phyloP scores from a whole-genome alignment of 2,888 invertebrate genomes.

The Cataglyphis albicans region DNA sequence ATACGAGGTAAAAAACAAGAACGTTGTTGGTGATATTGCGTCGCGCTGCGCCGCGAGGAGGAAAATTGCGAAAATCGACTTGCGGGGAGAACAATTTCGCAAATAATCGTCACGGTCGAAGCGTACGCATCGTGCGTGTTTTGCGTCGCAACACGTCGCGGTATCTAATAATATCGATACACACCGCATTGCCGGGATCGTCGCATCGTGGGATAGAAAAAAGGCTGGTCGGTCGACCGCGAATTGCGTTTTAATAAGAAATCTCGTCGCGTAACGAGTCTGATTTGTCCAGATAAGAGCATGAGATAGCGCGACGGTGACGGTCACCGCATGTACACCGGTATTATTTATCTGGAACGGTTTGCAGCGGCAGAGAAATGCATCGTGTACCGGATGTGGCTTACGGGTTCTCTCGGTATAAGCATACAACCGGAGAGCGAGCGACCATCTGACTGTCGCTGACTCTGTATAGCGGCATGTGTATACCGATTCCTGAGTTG shows the following conservation, averaged over 20 bases:
- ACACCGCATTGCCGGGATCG: constrained; percentile 10
- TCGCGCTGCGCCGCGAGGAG: background rate
- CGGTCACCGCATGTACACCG: constrained; percentile 26
- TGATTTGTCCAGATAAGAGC: constrained; percentile 65
- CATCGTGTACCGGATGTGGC: constrained; percentile 71
- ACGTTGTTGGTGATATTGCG: background rate
- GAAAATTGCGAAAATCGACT: constrained; percentile 34
- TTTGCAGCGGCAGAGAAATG: constrained; percentile 59
- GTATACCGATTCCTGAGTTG: constrained; percentile 63
- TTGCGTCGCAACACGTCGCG: background rate
- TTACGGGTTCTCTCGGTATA: constrained; percentile 42
- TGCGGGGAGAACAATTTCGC: constrained; percentile 24
- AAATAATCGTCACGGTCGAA: constrained; percentile 20
- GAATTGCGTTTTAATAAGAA: constrained; percentile 63
- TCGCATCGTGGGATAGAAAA: constrained; percentile 31
- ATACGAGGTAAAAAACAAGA: background rate
- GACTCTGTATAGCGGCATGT: constrained; percentile 28
- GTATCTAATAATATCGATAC: constrained; percentile 5
- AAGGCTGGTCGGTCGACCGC: constrained; percentile 32
- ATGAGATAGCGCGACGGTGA: constrained; percentile 61
- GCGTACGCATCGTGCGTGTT: constrained; percentile 19
- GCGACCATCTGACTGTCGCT: constrained; percentile 57
- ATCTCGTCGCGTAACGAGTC: constrained; percentile 46
- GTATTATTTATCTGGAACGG: constrained; percentile 68
- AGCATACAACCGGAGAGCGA: constrained; percentile 14